Evolutionary conservation across 2,797 vertebrate genomes (phyloP).

Genomic region (Tolypeutes matacus): DNA sequence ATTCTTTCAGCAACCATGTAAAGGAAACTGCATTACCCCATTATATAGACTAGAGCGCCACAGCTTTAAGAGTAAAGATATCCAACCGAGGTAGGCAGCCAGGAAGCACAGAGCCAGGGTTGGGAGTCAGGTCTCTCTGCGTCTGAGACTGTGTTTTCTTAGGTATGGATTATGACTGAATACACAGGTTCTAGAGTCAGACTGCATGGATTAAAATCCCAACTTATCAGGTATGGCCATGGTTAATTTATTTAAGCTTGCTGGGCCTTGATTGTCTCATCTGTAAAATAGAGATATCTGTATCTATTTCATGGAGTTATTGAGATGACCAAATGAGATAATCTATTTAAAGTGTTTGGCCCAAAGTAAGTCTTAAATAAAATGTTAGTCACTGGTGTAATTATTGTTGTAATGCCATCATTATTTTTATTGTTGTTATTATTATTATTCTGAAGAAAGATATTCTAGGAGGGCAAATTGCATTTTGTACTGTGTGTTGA

Average conservation of each 20-base stretch:
- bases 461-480: not conserved
- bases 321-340: not conserved
- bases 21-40: not conserved
- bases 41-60: not conserved
- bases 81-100: not conserved
- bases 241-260: not conserved
- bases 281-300: not conserved
- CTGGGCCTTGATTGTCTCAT: not conserved
- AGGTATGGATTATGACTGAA: not conserved
- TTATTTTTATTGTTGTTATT: not conserved
- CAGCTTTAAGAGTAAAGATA: not conserved
- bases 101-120: not conserved
- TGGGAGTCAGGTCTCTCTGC: not conserved
- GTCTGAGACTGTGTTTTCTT: not conserved
- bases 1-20: conserved; percentile 5
- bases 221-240: not conserved
- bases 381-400: not conserved
- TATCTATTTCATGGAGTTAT: not conserved
- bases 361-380: not conserved
- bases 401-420: too few species aligned
- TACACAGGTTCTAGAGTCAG: not conserved
- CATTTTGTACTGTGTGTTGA: not conserved
- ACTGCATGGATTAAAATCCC: not conserved
- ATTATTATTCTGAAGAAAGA: not conserved
- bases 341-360: not conserved